Percentiles rank a stretch among this genome's conserved stretches.
These are phyloP conservation scores for Rhinatrema bivittatum DNA, from an alignment of 2,797 vertebrate genomes.

Conservation along the genomic window DNA sequence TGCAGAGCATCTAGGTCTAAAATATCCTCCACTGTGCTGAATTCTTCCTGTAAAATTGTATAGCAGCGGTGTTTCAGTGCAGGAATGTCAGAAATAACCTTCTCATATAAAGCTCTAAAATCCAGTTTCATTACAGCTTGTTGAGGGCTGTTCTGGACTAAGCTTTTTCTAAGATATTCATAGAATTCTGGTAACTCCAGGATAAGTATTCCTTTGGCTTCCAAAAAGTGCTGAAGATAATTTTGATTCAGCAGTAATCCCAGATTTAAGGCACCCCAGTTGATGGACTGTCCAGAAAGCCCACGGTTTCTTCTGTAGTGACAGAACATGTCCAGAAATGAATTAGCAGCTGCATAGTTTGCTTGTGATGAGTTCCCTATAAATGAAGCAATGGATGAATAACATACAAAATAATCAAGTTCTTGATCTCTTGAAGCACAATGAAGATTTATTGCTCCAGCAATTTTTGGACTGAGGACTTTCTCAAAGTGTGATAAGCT, in stretches of 20 bases:
- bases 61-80: constrained; percentile 47
- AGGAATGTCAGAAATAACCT: constrained; percentile 45
- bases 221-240: constrained; percentile 59
- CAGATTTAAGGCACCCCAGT: constrained; percentile 76
- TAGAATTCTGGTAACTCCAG: constrained; percentile 63
- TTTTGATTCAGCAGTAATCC: constrained; percentile 67
- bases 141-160: constrained; percentile 61
- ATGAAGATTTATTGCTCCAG: constrained; percentile 73
- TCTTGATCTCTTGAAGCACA: constrained; percentile 53
- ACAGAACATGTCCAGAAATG: constrained; percentile 76
- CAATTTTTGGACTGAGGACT: constrained; percentile 74
- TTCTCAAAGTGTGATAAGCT: constrained; percentile 60
- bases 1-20: constrained; percentile 1
- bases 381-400: constrained; percentile 73
- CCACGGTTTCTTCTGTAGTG: constrained; percentile 68
- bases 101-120: constrained; percentile 45
- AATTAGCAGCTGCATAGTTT: constrained; percentile 79
- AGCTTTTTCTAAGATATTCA: constrained; percentile 60
- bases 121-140: constrained; percentile 67
- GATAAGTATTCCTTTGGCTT: constrained; percentile 64
- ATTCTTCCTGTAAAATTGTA: constrained; percentile 37
- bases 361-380: constrained; percentile 70
- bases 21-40: constrained; percentile 17
- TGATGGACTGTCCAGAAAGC: constrained; percentile 72
- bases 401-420: constrained; percentile 80